Evolutionary conservation across 2,888 invertebrate species (phyloP).

Genomic region (Yponomeuta evonymella): DNA sequence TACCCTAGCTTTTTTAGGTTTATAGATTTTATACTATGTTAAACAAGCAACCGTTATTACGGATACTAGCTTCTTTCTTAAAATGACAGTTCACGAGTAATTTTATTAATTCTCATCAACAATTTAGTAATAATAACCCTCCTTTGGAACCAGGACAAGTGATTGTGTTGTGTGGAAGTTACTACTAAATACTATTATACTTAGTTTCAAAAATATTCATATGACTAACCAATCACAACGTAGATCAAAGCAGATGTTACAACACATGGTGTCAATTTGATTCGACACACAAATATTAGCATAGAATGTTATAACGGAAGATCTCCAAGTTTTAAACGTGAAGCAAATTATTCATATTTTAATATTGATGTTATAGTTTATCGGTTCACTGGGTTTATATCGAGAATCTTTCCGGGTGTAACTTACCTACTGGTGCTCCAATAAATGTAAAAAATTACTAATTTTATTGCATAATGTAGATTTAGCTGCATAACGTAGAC

Average conservation of each 20-base stretch:
- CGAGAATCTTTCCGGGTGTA: neutral
- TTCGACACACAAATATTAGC: constrained; percentile 9
- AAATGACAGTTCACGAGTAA: too few relatives aligned
- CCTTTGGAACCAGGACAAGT: too few relatives aligned
- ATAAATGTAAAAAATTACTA: neutral
- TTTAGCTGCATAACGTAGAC: neutral
- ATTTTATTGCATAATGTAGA: neutral
- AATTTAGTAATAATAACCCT: too few relatives aligned
- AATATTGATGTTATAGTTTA: neutral
- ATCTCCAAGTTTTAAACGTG: neutral
- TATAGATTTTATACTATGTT: too few relatives aligned
- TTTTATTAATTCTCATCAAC: too few relatives aligned
- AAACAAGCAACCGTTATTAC: too few relatives aligned
- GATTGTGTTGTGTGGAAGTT: neutral
- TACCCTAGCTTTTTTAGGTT: too few relatives aligned
- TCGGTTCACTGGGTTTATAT: neutral
- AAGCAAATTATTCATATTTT: neutral
- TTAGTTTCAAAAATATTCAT: neutral
- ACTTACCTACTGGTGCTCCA: neutral
- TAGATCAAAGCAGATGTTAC: constrained; percentile 13
- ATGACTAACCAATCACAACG: neutral
- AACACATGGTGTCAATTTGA: constrained; percentile 13
- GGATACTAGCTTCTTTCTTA: too few relatives aligned
- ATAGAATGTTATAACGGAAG: neutral
- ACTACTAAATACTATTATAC: neutral